Evolutionary conservation across 2,113 vertebrate genomes (phyloP).

Genomic region (Colossoma macropomum): DNA sequence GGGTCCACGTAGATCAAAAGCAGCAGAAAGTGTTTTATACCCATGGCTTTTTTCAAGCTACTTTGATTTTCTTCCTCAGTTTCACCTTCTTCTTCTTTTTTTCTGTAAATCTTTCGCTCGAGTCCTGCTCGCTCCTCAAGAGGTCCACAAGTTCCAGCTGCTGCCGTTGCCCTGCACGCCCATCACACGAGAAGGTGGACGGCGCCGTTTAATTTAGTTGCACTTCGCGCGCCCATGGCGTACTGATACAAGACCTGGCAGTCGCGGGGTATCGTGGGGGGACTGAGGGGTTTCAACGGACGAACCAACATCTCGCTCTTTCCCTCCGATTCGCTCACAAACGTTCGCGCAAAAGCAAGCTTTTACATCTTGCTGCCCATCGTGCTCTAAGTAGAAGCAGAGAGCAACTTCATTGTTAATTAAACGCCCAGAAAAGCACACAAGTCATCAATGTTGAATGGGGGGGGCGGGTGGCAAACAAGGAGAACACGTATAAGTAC

Average conservation of each 20-base stretch:
- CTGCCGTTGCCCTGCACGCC: slow-evolving; percentile 32
- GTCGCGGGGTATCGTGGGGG: neutral
- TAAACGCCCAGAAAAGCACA: slow-evolving; percentile 27
- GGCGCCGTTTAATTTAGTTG: slow-evolving; percentile 38
- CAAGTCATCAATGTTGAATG: slow-evolving; percentile 13
- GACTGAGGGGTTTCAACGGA: slow-evolving; percentile 10
- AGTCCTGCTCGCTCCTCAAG: slow-evolving; percentile 27
- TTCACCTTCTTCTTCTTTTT: slow-evolving; percentile 10
- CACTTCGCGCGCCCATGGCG: slow-evolving; percentile 25
- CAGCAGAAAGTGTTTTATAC: slow-evolving; percentile 78
- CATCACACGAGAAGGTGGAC: slow-evolving; percentile 19
- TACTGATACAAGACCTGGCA: slow-evolving; percentile 2
- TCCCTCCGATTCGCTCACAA: neutral
- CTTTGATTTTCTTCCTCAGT: neutral
- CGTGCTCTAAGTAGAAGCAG: slow-evolving; percentile 36
- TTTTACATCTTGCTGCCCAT: slow-evolving; percentile 36
- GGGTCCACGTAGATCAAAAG: slow-evolving; percentile 81
- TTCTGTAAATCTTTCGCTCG: slow-evolving; percentile 41
- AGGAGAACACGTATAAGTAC: neutral
- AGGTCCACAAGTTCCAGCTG: slow-evolving; percentile 42
- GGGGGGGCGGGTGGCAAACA: neutral
- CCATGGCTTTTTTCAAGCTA: slow-evolving; percentile 68
- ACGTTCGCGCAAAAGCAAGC: slow-evolving; percentile 13
- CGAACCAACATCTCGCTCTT: slow-evolving; percentile 30
- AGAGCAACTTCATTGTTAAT: slow-evolving; percentile 42